These are phyloP conservation scores for Brachirus orientalis DNA, from an alignment of 2,113 vertebrate species.

Conservation along the genomic window DNA sequence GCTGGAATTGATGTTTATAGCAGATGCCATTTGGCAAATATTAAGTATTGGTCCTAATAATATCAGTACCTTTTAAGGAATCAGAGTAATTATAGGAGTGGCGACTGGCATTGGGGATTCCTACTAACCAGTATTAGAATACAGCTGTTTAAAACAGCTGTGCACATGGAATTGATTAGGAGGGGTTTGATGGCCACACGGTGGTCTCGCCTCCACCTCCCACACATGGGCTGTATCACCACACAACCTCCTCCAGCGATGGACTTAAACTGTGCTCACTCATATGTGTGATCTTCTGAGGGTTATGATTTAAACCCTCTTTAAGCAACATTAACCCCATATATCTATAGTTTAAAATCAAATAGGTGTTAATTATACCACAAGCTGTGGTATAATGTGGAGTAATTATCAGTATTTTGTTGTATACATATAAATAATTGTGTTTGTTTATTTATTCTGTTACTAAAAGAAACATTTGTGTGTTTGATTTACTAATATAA, in stretches of 20 bases:
- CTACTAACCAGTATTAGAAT: not conserved
- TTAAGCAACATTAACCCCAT: not conserved
- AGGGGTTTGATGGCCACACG: slow-evolving; percentile 59
- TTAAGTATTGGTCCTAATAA: not conserved
- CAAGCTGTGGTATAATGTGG: too few species aligned
- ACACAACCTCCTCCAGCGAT: not conserved
- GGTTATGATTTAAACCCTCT: not conserved
- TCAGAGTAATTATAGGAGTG: slow-evolving; percentile 12
- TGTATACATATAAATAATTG: too few species aligned
- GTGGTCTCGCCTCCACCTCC: slow-evolving; percentile 19
- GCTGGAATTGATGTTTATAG: slow-evolving; percentile 9
- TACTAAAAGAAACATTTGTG: too few species aligned
- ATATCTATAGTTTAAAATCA: too few species aligned
- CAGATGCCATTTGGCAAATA: not conserved
- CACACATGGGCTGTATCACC: slow-evolving; percentile 4
- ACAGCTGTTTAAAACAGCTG: slow-evolving; percentile 42
- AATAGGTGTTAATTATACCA: too few species aligned
- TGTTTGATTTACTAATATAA: too few species aligned
- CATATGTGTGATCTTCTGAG: not conserved
- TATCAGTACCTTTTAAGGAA: slow-evolving; percentile 1
- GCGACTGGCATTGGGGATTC: slow-evolving; percentile 2
- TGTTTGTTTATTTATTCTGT: too few species aligned
- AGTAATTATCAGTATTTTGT: too few species aligned
- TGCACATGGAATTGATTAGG: slow-evolving; percentile 16
- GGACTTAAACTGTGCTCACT: too few species aligned